These are phyloP conservation scores for Sphyrna mokarran DNA, from an alignment of 2,113 vertebrate species.

Conservation along the genomic window DNA sequence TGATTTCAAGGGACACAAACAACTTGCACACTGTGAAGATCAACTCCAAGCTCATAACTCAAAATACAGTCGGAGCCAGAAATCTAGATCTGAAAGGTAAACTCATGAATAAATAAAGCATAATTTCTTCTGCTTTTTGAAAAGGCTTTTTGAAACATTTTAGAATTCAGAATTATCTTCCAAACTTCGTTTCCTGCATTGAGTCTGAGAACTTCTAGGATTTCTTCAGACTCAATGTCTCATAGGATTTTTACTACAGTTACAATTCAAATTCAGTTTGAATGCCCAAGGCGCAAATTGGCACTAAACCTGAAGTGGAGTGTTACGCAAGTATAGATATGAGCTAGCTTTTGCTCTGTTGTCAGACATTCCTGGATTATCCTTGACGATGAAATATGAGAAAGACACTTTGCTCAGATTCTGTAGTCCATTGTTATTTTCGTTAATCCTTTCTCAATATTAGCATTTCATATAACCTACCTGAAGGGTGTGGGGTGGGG, in stretches of 20 bases:
- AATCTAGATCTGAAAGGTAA: conserved; percentile 95
- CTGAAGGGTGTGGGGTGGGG: neutral
- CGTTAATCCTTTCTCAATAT: neutral
- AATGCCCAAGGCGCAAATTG: neutral
- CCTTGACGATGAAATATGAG: neutral
- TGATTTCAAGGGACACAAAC: conserved; percentile 92
- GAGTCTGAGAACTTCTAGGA: neutral
- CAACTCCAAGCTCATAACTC: conserved; percentile 89
- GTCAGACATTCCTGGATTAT: neutral
- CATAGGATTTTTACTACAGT: neutral
- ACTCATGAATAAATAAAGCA: conserved; percentile 39
- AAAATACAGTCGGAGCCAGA: conserved; percentile 86
- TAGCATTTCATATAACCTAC: neutral
- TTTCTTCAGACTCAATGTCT: neutral
- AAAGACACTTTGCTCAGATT: neutral
- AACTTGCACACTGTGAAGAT: conserved; percentile 95
- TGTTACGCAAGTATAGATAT: neutral
- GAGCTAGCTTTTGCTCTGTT: neutral
- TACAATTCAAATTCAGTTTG: neutral
- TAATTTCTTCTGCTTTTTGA: neutral
- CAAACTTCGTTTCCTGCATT: neutral
- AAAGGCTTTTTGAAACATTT: no score
- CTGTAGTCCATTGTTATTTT: neutral
- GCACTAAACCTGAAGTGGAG: neutral
- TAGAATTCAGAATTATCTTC: neutral